Evolutionary conservation across 2,888 invertebrate genomes (phyloP).

Genomic region (Antitype chi): DNA sequence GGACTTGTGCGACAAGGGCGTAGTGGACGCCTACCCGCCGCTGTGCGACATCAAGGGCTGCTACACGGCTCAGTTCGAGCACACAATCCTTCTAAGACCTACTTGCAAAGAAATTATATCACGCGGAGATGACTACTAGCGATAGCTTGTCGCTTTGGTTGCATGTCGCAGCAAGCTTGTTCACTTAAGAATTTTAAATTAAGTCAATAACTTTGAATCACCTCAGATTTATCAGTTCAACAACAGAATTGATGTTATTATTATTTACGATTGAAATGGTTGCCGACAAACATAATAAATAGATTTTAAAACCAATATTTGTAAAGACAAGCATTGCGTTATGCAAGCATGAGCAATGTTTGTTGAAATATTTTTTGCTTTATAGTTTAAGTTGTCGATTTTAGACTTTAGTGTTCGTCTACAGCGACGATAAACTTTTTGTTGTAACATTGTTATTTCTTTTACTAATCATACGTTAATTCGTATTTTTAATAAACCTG

Average conservation of each 20-base stretch:
- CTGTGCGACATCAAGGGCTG: constrained; percentile 99
- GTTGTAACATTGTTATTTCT: constrained; percentile 65
- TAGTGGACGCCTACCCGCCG: constrained; percentile 99
- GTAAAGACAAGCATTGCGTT: constrained; percentile 26
- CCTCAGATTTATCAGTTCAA: constrained; percentile 41
- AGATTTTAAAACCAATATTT: constrained; percentile 54
- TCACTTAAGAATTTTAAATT: constrained; percentile 31
- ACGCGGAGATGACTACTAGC: constrained; percentile 98
- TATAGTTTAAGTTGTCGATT: constrained; percentile 50
- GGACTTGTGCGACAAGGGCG: constrained; percentile 99
- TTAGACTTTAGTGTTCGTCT: constrained; percentile 37
- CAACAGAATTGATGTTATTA: constrained; percentile 29
- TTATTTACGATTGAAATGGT: constrained; percentile 41
- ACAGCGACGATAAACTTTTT: constrained; percentile 50
- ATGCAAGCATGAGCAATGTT: constrained; percentile 41
- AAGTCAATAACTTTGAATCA: constrained; percentile 45
- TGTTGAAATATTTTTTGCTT: constrained; percentile 46
- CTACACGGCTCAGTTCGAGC: constrained; percentile 99
- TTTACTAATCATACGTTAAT: constrained; percentile 65
- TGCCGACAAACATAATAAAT: constrained; percentile 42
- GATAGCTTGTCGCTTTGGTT: constrained; percentile 17
- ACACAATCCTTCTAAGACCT: constrained; percentile 98
- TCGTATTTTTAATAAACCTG: constrained; percentile 65
- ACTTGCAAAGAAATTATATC: constrained; percentile 99
- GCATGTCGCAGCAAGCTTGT: constrained; percentile 40